Conservation (phyloP, 2,113 vertebrate genomes). For the Larimichthys polyactis region DNA sequence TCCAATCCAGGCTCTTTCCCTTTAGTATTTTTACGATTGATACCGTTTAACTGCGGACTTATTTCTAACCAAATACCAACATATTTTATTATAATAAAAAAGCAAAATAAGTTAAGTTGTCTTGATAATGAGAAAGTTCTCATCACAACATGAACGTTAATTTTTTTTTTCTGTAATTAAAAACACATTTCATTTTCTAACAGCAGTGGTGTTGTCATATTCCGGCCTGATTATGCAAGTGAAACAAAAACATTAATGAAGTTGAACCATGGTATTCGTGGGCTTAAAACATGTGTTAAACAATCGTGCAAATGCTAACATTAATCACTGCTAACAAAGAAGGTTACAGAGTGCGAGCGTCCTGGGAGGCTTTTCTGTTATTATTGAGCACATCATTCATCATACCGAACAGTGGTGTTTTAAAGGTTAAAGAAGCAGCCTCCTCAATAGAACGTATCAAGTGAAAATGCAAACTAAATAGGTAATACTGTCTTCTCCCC, state of each 20-base stretch:
- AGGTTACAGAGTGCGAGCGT: slow-evolving; percentile 51
- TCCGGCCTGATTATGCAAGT: slow-evolving; percentile 27
- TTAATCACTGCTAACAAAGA: slow-evolving; percentile 67
- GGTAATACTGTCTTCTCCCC: slow-evolving; percentile 38
- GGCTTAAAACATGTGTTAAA: slow-evolving; percentile 50
- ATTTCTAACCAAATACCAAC: background rate
- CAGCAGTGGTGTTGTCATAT: background rate
- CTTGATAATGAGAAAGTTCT: slow-evolving; percentile 17
- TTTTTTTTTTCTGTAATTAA: slow-evolving; percentile 24
- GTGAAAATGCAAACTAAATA: slow-evolving; percentile 46
- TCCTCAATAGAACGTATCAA: slow-evolving; percentile 34
- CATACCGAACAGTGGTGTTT: slow-evolving; percentile 50
- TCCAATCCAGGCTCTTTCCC: slow-evolving; percentile 22
- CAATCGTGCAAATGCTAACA: slow-evolving; percentile 52
- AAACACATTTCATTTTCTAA: slow-evolving; percentile 17
- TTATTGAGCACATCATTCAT: slow-evolving; percentile 63
- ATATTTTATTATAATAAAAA: slow-evolving; percentile 5
- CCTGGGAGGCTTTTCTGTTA: slow-evolving; percentile 50
- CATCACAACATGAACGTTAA: background rate
- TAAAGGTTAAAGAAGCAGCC: slow-evolving; percentile 72
- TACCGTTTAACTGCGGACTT: background rate
- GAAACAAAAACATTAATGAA: background rate
- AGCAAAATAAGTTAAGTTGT: background rate
- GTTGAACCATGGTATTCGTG: slow-evolving; percentile 33
- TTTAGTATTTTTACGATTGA: slow-evolving; percentile 9